Evolutionary conservation across 2,797 vertebrate species (phyloP).

Genomic region (Scolopax bukidnonensis): DNA sequence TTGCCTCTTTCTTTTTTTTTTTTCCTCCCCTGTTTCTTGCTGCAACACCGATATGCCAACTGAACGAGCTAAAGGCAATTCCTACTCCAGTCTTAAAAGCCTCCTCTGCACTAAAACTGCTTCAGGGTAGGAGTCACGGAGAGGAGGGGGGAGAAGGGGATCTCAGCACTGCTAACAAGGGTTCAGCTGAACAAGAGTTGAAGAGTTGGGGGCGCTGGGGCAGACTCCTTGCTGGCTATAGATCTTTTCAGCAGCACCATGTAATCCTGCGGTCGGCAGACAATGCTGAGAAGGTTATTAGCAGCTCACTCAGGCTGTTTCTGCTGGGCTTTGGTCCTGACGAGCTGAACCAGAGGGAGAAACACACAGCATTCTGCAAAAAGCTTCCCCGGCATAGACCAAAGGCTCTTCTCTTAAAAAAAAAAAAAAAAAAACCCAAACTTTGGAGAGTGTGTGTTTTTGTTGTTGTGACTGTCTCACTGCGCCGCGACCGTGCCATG

Average conservation of each 20-base stretch:
- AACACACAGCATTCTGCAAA: not conserved
- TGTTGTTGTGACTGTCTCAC: not conserved
- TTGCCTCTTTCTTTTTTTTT: not conserved
- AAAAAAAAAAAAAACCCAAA: no score
- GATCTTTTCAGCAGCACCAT: not conserved
- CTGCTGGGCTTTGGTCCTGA: not conserved
- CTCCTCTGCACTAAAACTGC: not conserved
- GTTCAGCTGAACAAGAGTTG: not conserved
- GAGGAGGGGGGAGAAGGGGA: not conserved
- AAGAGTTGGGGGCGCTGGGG: not conserved
- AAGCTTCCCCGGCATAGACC: not conserved
- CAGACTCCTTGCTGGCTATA: not conserved
- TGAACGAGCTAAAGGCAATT: not conserved
- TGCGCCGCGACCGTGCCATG: rapidly evolving
- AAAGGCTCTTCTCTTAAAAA: not conserved
- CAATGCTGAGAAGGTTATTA: not conserved
- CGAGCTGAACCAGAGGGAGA: not conserved
- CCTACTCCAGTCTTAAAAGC: not conserved
- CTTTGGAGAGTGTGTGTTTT: not conserved
- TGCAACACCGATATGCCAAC: not conserved
- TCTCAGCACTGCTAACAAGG: not conserved
- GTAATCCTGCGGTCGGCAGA: not conserved
- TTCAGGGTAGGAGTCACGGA: not conserved
- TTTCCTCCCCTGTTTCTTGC: not conserved
- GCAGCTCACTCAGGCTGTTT: not conserved